Conservation (phyloP, 2,113 vertebrate genomes). For the Australoheros scitulus region DNA sequence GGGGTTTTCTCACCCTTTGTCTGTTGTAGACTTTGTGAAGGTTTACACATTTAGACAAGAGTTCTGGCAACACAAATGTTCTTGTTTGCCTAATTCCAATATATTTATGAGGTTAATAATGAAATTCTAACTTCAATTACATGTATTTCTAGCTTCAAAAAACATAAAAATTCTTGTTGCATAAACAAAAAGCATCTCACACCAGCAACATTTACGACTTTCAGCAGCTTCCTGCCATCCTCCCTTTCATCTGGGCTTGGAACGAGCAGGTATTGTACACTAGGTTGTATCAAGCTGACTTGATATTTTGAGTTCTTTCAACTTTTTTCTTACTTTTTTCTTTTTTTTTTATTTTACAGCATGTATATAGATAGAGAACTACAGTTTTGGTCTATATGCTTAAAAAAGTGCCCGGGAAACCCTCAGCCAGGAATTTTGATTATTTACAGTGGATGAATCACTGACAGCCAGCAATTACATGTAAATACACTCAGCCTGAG, state of each 20-base stretch:
- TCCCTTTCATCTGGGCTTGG: not conserved
- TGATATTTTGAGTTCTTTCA: no score
- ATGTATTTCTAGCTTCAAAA: not conserved
- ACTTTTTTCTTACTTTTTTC: no score
- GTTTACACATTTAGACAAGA: no score
- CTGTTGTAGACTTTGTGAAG: not conserved
- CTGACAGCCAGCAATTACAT: not conserved
- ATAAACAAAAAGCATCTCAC: not conserved
- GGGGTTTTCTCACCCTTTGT: not conserved
- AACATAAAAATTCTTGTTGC: not conserved
- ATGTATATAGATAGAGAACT: not conserved
- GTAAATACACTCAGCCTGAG: not conserved
- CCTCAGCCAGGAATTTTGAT: not conserved
- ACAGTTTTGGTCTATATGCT: accelerated
- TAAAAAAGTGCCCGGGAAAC: not conserved
- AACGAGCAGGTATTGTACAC: no score
- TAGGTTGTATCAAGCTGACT: no score
- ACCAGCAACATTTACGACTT: not conserved
- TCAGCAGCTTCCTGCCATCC: not conserved
- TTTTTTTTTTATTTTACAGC: no score
- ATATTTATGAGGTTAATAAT: not conserved
- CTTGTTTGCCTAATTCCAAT: not conserved
- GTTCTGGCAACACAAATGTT: not conserved
- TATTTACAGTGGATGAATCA: slow-evolving; percentile 6
- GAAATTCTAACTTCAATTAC: not conserved